Conservation (phyloP, 64 coral and sea anemone species). For the Stylophora pistillata region DNA sequence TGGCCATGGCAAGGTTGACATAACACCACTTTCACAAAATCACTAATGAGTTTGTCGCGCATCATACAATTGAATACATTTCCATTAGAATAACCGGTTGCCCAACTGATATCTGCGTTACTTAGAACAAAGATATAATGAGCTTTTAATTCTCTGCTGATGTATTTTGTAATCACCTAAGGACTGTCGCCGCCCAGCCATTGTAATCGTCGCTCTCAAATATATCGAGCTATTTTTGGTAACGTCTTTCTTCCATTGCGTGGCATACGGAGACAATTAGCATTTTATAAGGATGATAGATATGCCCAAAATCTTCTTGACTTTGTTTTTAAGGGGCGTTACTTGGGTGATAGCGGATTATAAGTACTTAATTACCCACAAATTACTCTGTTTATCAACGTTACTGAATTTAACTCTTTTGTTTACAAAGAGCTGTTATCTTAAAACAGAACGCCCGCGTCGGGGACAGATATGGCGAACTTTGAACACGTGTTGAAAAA, state of each 20-base stretch:
- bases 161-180: background rate
- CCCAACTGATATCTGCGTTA: background rate
- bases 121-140: background rate
- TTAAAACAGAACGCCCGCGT: conserved; percentile 16
- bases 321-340: conserved; percentile 37
- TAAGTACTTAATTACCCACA: conserved; percentile 49
- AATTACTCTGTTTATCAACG: conserved; percentile 33
- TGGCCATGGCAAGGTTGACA: no score
- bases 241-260: background rate
- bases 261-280: conserved; percentile 28
- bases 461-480: conserved; percentile 8
- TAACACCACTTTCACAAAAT: no score
- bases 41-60: no score
- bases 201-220: background rate
- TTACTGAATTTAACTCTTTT: conserved; percentile 17
- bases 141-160: background rate
- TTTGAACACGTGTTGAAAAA: conserved; percentile 28
- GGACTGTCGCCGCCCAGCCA: background rate
- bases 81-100: background rate
- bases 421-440: conserved; percentile 41
- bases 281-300: conserved; percentile 35
- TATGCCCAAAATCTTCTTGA: conserved; percentile 37
- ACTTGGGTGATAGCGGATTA: conserved; percentile 31
- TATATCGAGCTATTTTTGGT: background rate
- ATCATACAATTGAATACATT: background rate